Percentiles rank a stretch among this genome's conserved stretches.
These are phyloP conservation scores for Cheiracanthium punctorium DNA, from an alignment of 2,888 invertebrate genomes.

Conservation along the genomic window DNA sequence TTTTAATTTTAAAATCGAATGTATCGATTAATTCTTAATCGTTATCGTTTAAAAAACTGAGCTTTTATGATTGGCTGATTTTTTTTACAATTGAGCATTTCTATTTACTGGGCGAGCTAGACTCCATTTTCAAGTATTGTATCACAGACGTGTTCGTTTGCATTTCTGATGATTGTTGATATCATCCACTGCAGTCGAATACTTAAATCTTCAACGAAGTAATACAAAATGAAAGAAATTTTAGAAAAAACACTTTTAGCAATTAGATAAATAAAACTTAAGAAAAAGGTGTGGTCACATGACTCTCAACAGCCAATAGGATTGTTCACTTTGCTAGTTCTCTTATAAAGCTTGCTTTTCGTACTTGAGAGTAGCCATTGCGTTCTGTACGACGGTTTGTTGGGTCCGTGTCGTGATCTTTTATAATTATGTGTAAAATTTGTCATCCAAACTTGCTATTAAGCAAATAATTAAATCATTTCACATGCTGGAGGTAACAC, in stretches of 20 bases:
- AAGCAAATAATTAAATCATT: conserved; percentile 25
- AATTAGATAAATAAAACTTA: neutral
- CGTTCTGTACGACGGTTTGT: conserved; percentile 26
- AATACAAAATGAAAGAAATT: neutral
- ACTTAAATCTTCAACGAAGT: neutral
- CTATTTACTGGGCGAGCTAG: neutral
- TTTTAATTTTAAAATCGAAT: neutral
- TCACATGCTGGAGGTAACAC: conserved; percentile 47
- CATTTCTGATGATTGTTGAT: neutral
- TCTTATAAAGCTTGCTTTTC: conserved; percentile 51
- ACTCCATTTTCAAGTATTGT: conserved; percentile 22
- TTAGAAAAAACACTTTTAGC: neutral
- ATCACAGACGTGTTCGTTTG: neutral
- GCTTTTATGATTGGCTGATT: conserved; percentile 31
- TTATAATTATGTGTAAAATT: conserved; percentile 35
- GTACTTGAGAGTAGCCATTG: conserved; percentile 64
- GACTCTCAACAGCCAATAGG: conserved; percentile 63
- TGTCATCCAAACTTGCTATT: conserved; percentile 43
- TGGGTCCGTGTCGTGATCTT: conserved; percentile 40
- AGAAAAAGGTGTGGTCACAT: conserved; percentile 63
- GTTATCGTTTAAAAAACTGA: conserved; percentile 25
- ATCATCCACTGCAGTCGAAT: neutral
- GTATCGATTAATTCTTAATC: conserved; percentile 12
- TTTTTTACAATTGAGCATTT: conserved; percentile 23
- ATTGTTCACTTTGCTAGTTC: conserved; percentile 33